These are phyloP conservation scores for Galaxias olidus DNA, from an alignment of 2,797 vertebrate species.

Conservation along the genomic window DNA sequence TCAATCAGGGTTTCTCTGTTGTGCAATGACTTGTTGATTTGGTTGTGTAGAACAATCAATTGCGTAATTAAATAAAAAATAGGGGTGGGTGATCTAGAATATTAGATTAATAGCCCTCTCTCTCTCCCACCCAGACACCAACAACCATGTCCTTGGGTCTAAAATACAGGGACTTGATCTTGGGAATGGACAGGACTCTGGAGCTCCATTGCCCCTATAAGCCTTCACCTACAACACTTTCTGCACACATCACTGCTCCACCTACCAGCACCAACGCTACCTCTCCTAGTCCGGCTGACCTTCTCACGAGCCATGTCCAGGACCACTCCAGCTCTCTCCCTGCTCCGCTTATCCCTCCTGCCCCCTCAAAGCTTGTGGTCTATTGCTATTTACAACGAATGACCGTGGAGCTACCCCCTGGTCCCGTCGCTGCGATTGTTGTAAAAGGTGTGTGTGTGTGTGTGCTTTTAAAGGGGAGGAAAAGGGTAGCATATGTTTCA, in stretches of 20 bases:
- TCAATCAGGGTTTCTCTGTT: no score
- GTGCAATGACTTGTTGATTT: no score
- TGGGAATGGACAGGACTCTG: constrained; percentile 43
- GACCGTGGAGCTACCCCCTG: constrained; percentile 65
- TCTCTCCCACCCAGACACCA: constrained; percentile 49
- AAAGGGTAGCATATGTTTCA: constrained; percentile 9
- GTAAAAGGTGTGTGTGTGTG: constrained; percentile 63
- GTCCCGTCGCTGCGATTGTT: constrained; percentile 59
- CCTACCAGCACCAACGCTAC: constrained; percentile 9
- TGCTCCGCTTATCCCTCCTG: background rate
- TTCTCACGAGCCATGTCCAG: background rate
- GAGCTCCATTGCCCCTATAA: constrained; percentile 63
- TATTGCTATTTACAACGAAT: constrained; percentile 67
- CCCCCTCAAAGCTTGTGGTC: constrained; percentile 43
- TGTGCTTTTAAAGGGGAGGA: background rate
- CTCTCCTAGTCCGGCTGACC: background rate
- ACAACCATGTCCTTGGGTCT: constrained; percentile 55
- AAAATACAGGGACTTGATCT: constrained; percentile 62
- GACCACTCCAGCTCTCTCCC: constrained; percentile 3
- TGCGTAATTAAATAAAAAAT: no score
- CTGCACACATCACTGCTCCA: background rate
- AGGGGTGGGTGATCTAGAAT: no score
- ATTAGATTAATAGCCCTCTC: background rate
- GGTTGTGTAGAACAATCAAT: no score
- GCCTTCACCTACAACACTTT: background rate